These are phyloP conservation scores for Mugil cephalus DNA, from an alignment of 2,113 vertebrate species.

Conservation along the genomic window DNA sequence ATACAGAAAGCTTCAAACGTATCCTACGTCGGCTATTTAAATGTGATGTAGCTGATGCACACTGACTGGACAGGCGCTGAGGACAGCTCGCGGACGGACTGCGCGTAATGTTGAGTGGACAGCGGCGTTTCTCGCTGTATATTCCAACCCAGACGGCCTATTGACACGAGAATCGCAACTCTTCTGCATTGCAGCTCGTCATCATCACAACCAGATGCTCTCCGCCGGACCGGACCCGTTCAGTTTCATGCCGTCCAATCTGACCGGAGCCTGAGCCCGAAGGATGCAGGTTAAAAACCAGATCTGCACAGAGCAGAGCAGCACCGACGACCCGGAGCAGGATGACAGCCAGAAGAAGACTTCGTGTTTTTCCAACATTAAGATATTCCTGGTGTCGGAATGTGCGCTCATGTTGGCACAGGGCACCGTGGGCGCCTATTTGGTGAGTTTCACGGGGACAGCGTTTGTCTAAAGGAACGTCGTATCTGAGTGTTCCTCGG, in stretches of 20 bases:
- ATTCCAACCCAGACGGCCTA: constrained; percentile 43
- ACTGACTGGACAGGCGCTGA: constrained; percentile 48
- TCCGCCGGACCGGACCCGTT: constrained; percentile 63
- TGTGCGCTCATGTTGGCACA: constrained; percentile 95
- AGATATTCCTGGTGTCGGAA: constrained; percentile 94
- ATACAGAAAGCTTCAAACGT: constrained; percentile 26
- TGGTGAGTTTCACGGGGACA: constrained; percentile 87
- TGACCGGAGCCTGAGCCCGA: constrained; percentile 73
- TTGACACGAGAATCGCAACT: constrained; percentile 35
- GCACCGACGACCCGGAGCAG: constrained; percentile 85
- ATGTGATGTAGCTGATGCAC: constrained; percentile 49
- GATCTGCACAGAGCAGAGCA: constrained; percentile 84
- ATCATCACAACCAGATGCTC: constrained; percentile 65
- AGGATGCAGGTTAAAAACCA: constrained; percentile 89
- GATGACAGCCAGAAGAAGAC: constrained; percentile 89
- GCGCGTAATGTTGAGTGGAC: constrained; percentile 73
- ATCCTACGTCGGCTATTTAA: constrained; percentile 44
- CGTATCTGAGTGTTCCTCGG: not conserved
- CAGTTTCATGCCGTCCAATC: constrained; percentile 60
- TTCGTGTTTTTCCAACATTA: constrained; percentile 94
- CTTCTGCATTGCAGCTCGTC: constrained; percentile 63
- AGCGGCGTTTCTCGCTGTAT: constrained; percentile 38
- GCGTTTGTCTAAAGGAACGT: constrained; percentile 10
- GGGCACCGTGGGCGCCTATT: constrained; percentile 95
- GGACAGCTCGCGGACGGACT: constrained; percentile 59